Evolutionary conservation across 1,140 invertebrate species (phyloP).

Genomic region (Aphaenogaster rudis): DNA sequence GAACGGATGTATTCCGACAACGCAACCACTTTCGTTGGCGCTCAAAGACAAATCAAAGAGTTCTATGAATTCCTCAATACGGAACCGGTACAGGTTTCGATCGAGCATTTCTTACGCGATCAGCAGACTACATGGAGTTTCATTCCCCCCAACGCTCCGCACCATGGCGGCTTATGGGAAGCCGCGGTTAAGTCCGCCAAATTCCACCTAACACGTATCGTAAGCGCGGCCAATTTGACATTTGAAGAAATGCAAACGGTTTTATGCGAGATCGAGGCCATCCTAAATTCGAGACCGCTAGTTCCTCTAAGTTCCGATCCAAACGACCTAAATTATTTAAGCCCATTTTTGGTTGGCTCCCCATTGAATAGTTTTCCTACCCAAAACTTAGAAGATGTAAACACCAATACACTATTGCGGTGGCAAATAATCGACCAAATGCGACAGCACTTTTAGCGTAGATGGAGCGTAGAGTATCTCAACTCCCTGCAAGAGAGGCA

Average conservation of each 20-base stretch:
- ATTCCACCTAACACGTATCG: conserved; percentile 70
- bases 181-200: conserved; percentile 75
- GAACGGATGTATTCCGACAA: not conserved
- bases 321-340: conserved; percentile 60
- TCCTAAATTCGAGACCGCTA: conserved; percentile 75
- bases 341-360: conserved; percentile 77
- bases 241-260: conserved; percentile 71
- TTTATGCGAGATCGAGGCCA: conserved; percentile 68
- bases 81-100: rapidly evolving
- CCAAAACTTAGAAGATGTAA: not conserved
- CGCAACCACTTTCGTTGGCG: conserved; percentile 35
- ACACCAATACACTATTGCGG: conserved; percentile 6
- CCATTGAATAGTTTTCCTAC: conserved; percentile 43
- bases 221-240: conserved; percentile 45
- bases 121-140: conserved; percentile 71
- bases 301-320: conserved; percentile 57
- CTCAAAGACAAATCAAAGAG: not conserved
- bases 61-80: not conserved
- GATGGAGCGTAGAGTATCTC: conserved; percentile 81
- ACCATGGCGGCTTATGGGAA: conserved; percentile 72
- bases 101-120: not conserved
- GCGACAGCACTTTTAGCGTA: conserved; percentile 79
- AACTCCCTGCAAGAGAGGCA: conserved; percentile 70
- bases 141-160: conserved; percentile 77
- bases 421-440: conserved; percentile 73